These are phyloP conservation scores for Sebastes cheni DNA, from an alignment of 2,797 vertebrate species.

Conservation along the genomic window DNA sequence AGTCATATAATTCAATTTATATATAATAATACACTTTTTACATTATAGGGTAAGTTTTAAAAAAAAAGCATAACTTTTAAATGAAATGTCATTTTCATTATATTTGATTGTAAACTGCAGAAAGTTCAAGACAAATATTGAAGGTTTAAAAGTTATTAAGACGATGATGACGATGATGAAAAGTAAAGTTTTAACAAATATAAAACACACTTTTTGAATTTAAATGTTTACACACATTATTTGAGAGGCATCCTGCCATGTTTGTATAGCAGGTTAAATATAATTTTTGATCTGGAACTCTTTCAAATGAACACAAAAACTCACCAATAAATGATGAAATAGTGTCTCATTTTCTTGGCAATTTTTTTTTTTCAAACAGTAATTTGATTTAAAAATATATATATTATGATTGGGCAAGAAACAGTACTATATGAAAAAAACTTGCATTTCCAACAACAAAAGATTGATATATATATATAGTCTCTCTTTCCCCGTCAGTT, in stretches of 20 bases:
- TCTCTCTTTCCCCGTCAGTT: too few relatives aligned
- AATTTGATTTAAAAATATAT: background rate
- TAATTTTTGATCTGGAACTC: background rate
- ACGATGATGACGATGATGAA: too few relatives aligned
- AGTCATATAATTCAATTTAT: background rate
- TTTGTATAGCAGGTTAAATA: background rate
- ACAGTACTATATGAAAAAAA: background rate
- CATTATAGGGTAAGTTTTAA: too few relatives aligned
- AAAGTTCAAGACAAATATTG: background rate
- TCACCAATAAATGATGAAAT: background rate
- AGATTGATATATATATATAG: too few relatives aligned
- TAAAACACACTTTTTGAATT: background rate
- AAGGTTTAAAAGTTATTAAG: background rate
- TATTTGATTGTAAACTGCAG: background rate
- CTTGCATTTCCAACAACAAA: background rate
- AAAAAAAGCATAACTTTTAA: background rate
- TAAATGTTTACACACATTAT: background rate
- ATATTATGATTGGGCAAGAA: background rate
- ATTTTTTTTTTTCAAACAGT: background rate
- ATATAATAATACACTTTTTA: background rate
- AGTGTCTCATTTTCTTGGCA: background rate
- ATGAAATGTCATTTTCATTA: background rate
- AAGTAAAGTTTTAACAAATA: background rate
- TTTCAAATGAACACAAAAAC: background rate
- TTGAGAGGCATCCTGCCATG: background rate